Base-by-base conservation (phyloP, 1,140 invertebrate genomes). In the Cheumatopsyche charites region DNA sequence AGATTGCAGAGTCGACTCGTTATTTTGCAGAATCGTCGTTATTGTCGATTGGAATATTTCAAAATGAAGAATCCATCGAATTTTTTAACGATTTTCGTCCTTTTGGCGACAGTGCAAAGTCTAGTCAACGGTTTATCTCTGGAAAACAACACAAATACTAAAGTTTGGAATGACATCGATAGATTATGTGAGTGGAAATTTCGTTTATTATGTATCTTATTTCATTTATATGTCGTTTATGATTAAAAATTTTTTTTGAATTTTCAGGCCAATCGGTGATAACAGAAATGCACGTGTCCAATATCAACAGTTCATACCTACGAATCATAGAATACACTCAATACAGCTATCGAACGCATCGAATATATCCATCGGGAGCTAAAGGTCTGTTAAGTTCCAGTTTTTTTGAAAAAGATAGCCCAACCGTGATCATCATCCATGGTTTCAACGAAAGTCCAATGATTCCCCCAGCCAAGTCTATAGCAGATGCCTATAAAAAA, bases 361-460 rank as follows among this genome's bases (percentile, higher is more conserved):
- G 9, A 19, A 26, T 74, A n/a, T 71, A 49, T 19, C 69, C 73
- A 0, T 70, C 68, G 0, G 68, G 69, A 13, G 73, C 69, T 9
- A 36, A 9, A 0, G 45, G 62, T 1, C 42, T 74, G 43, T 17
- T 71, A 21, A 26, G 19, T 21, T 75, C 73, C 58, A 65, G 41
- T 7, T 23, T 70, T 58, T 75, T 75, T 68, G 68, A 73, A 55
- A 36, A 55, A 1, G n/a, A 58, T 21, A 26, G 17, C 12, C 69
- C 41, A 13, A 73, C 69, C 0, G 67, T 73, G 12, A 73, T 76
- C 15, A 73, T 71, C 66, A 45, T 73, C 17, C 83, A 84, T 76
- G 83, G 83, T 19, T 84, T 82, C 80, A 82, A 79, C 0, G 81
- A 82, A 47, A 79, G 82, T 74, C 82, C 83, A 0, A 73, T 67